Evolutionary conservation across 64 coral and sea anemone genomes (phyloP).

Genomic region (Actinia equina): DNA sequence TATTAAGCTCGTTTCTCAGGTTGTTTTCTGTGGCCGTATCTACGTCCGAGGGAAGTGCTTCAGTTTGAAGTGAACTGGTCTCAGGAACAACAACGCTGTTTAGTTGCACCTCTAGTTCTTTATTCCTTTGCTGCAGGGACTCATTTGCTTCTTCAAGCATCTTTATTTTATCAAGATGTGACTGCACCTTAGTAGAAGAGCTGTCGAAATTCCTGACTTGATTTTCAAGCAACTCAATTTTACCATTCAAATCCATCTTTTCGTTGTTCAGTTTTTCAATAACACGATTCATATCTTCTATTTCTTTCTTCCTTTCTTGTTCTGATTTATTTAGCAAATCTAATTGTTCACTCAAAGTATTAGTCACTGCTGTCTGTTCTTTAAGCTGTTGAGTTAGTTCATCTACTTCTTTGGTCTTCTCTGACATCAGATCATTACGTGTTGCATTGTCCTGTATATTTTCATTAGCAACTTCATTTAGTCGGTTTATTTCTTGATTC

Average conservation of each 20-base stretch:
- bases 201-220: background rate
- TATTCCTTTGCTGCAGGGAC: background rate
- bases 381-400: background rate
- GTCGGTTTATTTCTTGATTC: slow-evolving; percentile 22
- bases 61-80: background rate
- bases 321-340: background rate
- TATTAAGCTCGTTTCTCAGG: slow-evolving; percentile 32
- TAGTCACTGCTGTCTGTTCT: background rate
- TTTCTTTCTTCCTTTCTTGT: background rate
- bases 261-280: slow-evolving; percentile 32
- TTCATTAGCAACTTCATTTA: background rate
- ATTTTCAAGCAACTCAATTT: background rate
- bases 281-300: background rate
- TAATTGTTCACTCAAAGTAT: background rate
- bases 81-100: background rate
- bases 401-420: slow-evolving; percentile 10
- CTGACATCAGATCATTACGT: slow-evolving; percentile 7
- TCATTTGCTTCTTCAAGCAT: background rate
- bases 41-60: background rate
- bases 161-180: background rate
- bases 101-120: background rate
- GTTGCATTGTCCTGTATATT: slow-evolving; percentile 14
- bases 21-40: background rate
- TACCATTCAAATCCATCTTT: background rate
- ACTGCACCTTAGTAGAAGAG: background rate